Evolutionary conservation across 2,797 vertebrate species (phyloP).

Genomic region (Esox lucius): DNA sequence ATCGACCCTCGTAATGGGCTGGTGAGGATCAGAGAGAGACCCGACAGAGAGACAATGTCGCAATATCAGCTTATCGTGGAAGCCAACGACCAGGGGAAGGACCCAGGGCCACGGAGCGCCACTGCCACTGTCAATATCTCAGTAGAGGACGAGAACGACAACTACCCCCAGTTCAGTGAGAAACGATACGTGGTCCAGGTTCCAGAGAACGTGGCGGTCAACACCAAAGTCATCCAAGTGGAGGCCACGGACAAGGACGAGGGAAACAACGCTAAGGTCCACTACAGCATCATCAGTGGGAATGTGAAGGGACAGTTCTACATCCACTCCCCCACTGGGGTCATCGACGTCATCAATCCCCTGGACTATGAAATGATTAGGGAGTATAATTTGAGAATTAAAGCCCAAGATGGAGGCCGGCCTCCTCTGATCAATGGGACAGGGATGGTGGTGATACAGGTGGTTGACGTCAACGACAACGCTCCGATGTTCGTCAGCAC

Average conservation of each 20-base stretch:
- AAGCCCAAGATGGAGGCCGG: slow-evolving; percentile 94
- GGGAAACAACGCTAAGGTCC: slow-evolving; percentile 90
- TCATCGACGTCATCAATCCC: slow-evolving; percentile 91
- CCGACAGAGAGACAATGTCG: slow-evolving; percentile 86
- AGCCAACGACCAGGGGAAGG: slow-evolving; percentile 94
- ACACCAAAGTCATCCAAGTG: slow-evolving; percentile 89
- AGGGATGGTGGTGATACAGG: slow-evolving; percentile 91
- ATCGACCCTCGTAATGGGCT: slow-evolving; percentile 89
- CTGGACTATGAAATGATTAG: slow-evolving; percentile 91
- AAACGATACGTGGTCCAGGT: slow-evolving; percentile 90
- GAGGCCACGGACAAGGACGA: slow-evolving; percentile 89
- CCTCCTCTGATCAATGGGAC: slow-evolving; percentile 93
- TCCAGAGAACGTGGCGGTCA: slow-evolving; percentile 85
- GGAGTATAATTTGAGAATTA: slow-evolving; percentile 91
- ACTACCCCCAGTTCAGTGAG: slow-evolving; percentile 94
- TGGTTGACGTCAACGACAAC: slow-evolving; percentile 95
- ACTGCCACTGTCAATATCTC: slow-evolving; percentile 88
- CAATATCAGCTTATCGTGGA: slow-evolving; percentile 91
- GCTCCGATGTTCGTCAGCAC: slow-evolving; percentile 97
- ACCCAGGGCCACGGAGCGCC: slow-evolving; percentile 87
- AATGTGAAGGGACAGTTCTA: slow-evolving; percentile 96
- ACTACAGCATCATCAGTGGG: slow-evolving; percentile 95
- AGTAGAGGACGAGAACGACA: slow-evolving; percentile 96
- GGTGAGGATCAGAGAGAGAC: slow-evolving; percentile 82
- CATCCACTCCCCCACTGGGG: slow-evolving; percentile 89